Evolutionary conservation across 2,888 invertebrate genomes (phyloP).

Genomic region (Pollenia griseotomentosa): DNA sequence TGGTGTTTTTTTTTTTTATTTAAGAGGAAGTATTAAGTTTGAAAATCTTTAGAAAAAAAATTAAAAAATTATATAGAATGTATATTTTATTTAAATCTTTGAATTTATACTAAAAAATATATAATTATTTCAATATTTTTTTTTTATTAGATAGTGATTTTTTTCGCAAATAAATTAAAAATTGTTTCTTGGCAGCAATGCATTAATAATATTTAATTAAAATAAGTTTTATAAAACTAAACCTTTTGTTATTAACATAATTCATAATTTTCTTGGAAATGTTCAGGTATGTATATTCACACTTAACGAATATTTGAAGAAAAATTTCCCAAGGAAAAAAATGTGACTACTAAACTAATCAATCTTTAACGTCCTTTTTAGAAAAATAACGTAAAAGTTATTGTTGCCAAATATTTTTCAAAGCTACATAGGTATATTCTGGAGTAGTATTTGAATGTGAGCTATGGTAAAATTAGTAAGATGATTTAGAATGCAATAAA

Average conservation of each 20-base stretch:
- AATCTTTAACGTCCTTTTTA: not conserved
- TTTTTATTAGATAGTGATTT: constrained; percentile 9
- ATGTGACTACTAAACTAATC: too few relatives aligned
- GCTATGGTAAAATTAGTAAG: too few relatives aligned
- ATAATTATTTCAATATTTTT: not conserved
- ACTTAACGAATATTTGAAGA: not conserved
- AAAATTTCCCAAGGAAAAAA: constrained; percentile 5
- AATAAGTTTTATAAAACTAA: constrained; percentile 35
- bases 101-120: not conserved
- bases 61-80: constrained; percentile 34
- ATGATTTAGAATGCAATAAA: too few relatives aligned
- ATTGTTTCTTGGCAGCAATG: constrained; percentile 5
- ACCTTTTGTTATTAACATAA: not conserved
- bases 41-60: constrained; percentile 24
- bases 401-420: too few relatives aligned
- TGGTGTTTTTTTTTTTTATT: constrained; percentile 17
- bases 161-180: constrained; percentile 45
- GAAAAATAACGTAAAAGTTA: too few relatives aligned
- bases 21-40: constrained; percentile 56
- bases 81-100: constrained; percentile 26
- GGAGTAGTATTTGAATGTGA: too few relatives aligned
- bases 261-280: constrained; percentile 37
- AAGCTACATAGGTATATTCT: too few relatives aligned
- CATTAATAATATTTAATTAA: constrained; percentile 26
- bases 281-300: not conserved